These are phyloP conservation scores for Crossaster papposus DNA, from an alignment of 53 echinoderm and acorn worm species.

Conservation along the genomic window DNA sequence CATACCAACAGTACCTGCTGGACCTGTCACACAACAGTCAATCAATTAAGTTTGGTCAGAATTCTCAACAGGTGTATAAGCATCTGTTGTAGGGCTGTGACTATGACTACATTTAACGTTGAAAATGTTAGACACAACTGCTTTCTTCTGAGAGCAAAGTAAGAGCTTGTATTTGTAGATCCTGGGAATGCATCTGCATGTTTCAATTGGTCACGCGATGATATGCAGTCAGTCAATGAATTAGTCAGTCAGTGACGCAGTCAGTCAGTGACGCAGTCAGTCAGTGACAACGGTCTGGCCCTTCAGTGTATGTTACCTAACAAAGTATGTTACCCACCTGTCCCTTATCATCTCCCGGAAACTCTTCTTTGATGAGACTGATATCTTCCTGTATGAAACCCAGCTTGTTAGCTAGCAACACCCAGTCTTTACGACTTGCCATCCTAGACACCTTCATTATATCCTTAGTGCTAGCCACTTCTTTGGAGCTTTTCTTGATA, in stretches of 20 bases:
- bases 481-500: neutral
- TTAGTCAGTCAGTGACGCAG: too few species aligned
- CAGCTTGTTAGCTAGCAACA: slow-evolving; percentile 78
- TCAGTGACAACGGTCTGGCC: too few species aligned
- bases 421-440: slow-evolving; percentile 76
- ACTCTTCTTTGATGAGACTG: slow-evolving; percentile 51
- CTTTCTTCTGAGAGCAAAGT: too few species aligned
- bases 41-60: neutral
- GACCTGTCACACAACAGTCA: neutral
- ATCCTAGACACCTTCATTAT: slow-evolving; percentile 64
- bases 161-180: too few species aligned
- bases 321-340: slow-evolving; percentile 31
- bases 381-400: slow-evolving; percentile 75
- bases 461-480: slow-evolving; percentile 30
- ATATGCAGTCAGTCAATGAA: too few species aligned
- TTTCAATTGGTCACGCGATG: too few species aligned
- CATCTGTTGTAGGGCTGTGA: too few species aligned
- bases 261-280: too few species aligned
- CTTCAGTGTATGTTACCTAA: too few species aligned
- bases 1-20: slow-evolving; percentile 62
- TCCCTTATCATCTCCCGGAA: slow-evolving; percentile 57
- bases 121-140: too few species aligned
- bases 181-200: too few species aligned
- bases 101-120: neutral
- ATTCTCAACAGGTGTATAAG: neutral